Evolutionary conservation across 1,140 invertebrate species (phyloP).

Genomic region (Agrypnia vestita): DNA sequence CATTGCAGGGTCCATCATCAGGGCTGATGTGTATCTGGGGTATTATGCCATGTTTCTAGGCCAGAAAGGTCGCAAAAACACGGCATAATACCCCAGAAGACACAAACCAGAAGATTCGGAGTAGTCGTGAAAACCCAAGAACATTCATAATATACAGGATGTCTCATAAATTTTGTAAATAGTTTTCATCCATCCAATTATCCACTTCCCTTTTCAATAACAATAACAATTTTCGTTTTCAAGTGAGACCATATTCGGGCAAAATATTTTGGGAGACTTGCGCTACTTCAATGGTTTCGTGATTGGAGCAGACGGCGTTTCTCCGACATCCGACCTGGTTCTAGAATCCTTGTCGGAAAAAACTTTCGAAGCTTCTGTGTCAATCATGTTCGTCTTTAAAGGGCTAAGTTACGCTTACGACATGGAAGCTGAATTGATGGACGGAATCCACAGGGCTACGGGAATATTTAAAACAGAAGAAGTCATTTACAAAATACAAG

Average conservation of each 20-base stretch:
- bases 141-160: too few species aligned
- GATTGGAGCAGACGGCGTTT: background rate
- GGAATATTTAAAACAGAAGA: background rate
- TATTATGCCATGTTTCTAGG: too few species aligned
- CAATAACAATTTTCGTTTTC: background rate
- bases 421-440: background rate
- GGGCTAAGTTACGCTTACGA: background rate
- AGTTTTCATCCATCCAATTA: too few species aligned
- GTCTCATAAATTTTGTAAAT: too few species aligned
- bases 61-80: too few species aligned
- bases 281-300: slow-evolving; percentile 19
- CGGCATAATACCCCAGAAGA: too few species aligned
- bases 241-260: slow-evolving; percentile 1
- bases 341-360: background rate
- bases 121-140: too few species aligned
- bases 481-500: too few species aligned
- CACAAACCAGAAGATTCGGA: too few species aligned
- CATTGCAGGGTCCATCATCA: too few species aligned
- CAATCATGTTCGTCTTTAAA: background rate
- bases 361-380: background rate
- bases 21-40: too few species aligned
- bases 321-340: background rate
- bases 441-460: background rate
- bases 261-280: background rate
- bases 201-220: too few species aligned